These are phyloP conservation scores for Tetragonula clypearis DNA, from an alignment of 1,140 invertebrate genomes.

Conservation along the genomic window DNA sequence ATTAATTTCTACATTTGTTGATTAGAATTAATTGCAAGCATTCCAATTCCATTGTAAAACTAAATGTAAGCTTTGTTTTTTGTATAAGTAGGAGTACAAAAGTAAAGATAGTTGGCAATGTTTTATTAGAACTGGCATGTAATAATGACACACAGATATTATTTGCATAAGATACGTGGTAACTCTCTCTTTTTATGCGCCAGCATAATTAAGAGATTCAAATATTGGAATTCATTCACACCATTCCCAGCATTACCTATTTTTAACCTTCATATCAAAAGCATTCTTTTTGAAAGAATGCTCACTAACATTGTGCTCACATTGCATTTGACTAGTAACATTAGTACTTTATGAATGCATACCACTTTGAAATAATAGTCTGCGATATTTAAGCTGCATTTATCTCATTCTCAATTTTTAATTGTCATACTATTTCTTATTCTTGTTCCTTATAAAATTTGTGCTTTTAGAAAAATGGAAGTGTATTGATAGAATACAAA, in stretches of 20 bases:
- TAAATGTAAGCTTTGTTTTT: constrained; percentile 37
- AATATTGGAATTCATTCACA: constrained; percentile 22
- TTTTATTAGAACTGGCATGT: constrained; percentile 58
- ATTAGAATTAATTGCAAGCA: constrained; percentile 27
- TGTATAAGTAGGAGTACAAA: constrained; percentile 51
- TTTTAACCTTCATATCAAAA: constrained; percentile 22
- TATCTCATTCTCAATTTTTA: constrained; percentile 10
- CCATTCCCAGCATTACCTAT: neutral
- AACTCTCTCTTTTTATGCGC: constrained; percentile 41
- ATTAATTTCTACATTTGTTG: constrained; percentile 16
- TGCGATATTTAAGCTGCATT: constrained; percentile 18
- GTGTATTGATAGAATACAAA: constrained; percentile 66
- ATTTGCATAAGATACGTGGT: constrained; percentile 48
- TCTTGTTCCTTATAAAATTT: constrained; percentile 64
- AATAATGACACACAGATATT: constrained; percentile 49
- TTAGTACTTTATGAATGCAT: constrained; percentile 34
- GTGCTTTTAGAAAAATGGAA: constrained; percentile 67
- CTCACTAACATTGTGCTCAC: constrained; percentile 49
- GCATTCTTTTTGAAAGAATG: constrained; percentile 35
- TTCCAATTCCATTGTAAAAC: constrained; percentile 39
- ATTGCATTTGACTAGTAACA: constrained; percentile 50
- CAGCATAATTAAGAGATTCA: constrained; percentile 34
- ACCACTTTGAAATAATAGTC: constrained; percentile 48
- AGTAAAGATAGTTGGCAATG: constrained; percentile 59
- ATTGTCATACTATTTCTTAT: constrained; percentile 38